Base-by-base conservation (phyloP, 1,140 invertebrate species). In the Melitaea cinxia region DNA sequence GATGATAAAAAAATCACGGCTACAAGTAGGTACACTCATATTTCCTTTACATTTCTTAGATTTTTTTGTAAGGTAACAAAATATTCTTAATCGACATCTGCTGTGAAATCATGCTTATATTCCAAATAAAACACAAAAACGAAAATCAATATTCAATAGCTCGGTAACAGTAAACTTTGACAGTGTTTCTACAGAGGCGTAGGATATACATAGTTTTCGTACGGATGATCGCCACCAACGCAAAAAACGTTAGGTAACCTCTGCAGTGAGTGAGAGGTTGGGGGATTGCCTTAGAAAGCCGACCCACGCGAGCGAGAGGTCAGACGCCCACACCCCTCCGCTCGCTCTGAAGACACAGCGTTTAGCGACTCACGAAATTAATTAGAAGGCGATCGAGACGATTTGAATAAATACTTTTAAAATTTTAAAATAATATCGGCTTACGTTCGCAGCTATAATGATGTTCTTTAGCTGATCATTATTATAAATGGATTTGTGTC, bases 281-380 rank as follows among this genome's bases (percentile, higher is more conserved):
- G 61, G 65, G 64, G 72, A 72, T 73, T 64, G 66, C 59, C 61
- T 72, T 80, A 83, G 75, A 79, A 80, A 85, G 77, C 62, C 63
- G 52, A 68, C 81, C 84, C 77, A 87, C 84, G 75, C 81, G 66
- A 70, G 76, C 78, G 59, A 83, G 80, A 81, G 84, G 82, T 83
- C 81, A 82, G 39, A 49, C 70, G 60, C 81, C 78, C 73, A 81
- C 72, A 62, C 64, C 68, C 49, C 62, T 55, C 12, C 33, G 37
- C 45, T 49, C 37, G 49, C 28, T 15, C 49, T n/a, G 54, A 15
- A 23, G 53, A 55, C 21, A 39, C 49, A 54, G 6, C 53, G 28
- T 56, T 49, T 47, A 49, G 12, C 24, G 28, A 55, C 57, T 33
- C 19, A 19, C 42, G 12, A 28, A n/a, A 54, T 64, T 47, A 47